Conservation (phyloP, 1,140 invertebrate species). For the Conopomorpha cramerella region DNA sequence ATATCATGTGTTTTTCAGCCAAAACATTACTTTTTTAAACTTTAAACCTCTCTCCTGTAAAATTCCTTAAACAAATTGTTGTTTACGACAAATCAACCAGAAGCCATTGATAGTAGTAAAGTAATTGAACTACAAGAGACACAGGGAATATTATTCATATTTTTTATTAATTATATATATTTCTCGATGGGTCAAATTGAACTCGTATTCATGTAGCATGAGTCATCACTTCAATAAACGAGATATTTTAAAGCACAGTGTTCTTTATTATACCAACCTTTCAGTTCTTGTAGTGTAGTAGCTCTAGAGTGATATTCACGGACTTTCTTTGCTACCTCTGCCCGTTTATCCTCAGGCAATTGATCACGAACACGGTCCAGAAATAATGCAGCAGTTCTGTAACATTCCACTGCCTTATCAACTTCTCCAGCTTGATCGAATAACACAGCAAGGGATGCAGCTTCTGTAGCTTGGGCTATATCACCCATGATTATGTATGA, state of each 20-base stretch:
- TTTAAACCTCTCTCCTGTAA: no score
- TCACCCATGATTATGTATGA: no score
- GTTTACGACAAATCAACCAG: no score
- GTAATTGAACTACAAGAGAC: no score
- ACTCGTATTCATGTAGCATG: no score
- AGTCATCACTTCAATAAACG: conserved; percentile 1
- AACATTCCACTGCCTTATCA: conserved; percentile 50
- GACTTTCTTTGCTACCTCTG: conserved; percentile 31
- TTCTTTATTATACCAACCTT: conserved; percentile 15
- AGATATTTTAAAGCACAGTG: not conserved
- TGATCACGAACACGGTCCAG: conserved; percentile 27
- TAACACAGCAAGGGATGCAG: conserved; percentile 34
- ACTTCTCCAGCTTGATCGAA: conserved; percentile 35
- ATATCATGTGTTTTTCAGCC: no score
- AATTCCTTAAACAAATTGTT: no score
- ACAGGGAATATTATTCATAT: no score
- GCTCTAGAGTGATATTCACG: conserved; percentile 37
- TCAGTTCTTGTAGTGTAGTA: conserved; percentile 29
- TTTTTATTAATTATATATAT: no score
- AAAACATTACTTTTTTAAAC: no score
- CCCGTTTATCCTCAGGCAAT: conserved; percentile 24
- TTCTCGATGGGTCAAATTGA: no score
- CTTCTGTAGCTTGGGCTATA: conserved; percentile 36
- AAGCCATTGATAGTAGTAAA: no score
- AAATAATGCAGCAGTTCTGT: conserved; percentile 34